These are phyloP conservation scores for Eupithecia dodoneata DNA, from an alignment of 2,888 invertebrate genomes.

Conservation along the genomic window DNA sequence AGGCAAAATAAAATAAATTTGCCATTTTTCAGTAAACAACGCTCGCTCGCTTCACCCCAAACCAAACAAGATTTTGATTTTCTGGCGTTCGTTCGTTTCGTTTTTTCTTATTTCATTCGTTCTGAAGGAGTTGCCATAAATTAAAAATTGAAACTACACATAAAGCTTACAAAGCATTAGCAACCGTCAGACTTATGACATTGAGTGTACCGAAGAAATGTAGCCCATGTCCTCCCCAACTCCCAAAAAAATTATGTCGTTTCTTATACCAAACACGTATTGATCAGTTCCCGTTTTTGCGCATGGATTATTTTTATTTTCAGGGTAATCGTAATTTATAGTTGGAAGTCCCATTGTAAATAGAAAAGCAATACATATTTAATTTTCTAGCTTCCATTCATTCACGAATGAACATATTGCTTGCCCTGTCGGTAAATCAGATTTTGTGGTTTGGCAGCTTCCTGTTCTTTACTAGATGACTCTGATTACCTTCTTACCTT, in stretches of 20 bases:
- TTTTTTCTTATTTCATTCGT: not conserved
- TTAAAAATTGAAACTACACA: not conserved
- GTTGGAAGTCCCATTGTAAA: not conserved
- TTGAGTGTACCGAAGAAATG: too few relatives aligned
- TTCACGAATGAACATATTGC: not conserved
- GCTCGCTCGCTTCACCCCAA: not conserved
- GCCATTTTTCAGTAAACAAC: slow-evolving; percentile 54
- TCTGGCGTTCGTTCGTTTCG: not conserved
- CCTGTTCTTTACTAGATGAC: not conserved
- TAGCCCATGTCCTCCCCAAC: too few relatives aligned
- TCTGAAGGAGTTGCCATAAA: not conserved
- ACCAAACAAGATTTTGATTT: not conserved
- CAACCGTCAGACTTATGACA: too few relatives aligned
- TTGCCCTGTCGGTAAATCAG: not conserved
- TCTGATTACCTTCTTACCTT: not conserved
- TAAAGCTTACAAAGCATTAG: too few relatives aligned
- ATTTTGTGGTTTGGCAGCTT: too few relatives aligned
- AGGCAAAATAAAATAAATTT: slow-evolving; percentile 53
- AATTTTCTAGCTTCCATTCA: not conserved
- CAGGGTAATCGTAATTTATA: not conserved
- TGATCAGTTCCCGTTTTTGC: not conserved
- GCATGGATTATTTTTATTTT: not conserved
- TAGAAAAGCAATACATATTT: too few relatives aligned
- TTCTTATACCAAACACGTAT: too few relatives aligned
- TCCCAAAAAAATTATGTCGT: too few relatives aligned